Evolutionary conservation across 2,797 vertebrate species (phyloP), one percentile per base, ranked within the genome.

Genomic region (Coregonus suidteri): DNA sequence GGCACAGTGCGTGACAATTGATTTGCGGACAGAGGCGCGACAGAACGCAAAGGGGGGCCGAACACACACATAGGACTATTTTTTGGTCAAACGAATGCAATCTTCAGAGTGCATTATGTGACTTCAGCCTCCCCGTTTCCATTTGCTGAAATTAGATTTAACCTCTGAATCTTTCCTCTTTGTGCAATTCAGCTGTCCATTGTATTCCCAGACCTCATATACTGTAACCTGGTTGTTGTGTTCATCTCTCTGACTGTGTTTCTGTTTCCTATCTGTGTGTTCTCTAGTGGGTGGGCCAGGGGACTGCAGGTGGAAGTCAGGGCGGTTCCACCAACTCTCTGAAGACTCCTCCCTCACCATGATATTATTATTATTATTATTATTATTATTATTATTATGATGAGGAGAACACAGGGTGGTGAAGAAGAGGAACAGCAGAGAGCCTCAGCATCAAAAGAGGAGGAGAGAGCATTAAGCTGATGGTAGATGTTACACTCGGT

Each of bases 311-410:
- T 30, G 93, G 91, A 82, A 95, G 92, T 80, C 93, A 94, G 86
- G 93, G 89, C 75, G 92, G 93, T 80, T 94, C 93, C 81, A 95
- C 92, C 83, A 92, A 89, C 78, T 95, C 93, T 86, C 91, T 94
- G 79, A 95, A 95, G 93, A 90, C 91, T 16, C 92, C 93, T 69
- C 88, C 91, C 0, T 93, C 91, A 77, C 93, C 95, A 3, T 93
- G 90, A 95, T 2, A 47, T 47, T 47, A 47, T 47, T 47, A 11
- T 11, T 13, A 47, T 47, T 47, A 11, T 47, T 41, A 41, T 41
- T 47, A 11, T 37, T 37, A 37, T 37, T 37, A 5, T 5, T 37
- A 37, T 47, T 41, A 41, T 41, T 7, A 41, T 41, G 11, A 41
- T 41, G 11, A 53, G 59, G 59, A 30, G 59, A 64, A 3, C 59